phyloP scores from a whole-genome alignment of 2,797 vertebrate species.

The Salmo trutta region DNA sequence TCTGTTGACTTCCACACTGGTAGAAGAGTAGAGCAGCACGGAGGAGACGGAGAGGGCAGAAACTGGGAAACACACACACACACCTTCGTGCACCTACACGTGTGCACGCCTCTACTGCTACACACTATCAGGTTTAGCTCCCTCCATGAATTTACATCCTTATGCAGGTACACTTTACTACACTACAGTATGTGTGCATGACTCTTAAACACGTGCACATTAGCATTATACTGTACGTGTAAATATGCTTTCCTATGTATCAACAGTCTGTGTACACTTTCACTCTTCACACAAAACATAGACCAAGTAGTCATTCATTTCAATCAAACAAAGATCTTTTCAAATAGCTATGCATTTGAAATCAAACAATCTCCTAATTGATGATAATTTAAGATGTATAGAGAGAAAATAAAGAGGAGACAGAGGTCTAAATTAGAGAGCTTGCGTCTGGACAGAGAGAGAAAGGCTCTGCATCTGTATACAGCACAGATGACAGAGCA shows the following conservation, averaged over 20 bases:
- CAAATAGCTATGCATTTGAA: conserved; percentile 21
- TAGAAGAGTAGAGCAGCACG: conserved; percentile 33
- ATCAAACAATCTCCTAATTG: conserved; percentile 27
- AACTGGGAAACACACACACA: background rate
- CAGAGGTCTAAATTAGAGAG: conserved; percentile 48
- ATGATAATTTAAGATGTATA: conserved; percentile 46
- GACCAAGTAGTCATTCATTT: conserved; percentile 31
- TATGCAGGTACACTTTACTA: background rate
- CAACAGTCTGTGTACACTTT: conserved; percentile 12
- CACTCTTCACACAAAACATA: conserved; percentile 19
- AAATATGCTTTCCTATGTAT: conserved; percentile 18
- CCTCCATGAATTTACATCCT: conserved; percentile 10
- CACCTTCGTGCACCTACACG: conserved; percentile 10
- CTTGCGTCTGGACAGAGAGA: background rate
- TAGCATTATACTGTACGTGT: conserved; percentile 15
- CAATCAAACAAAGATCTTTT: conserved; percentile 19
- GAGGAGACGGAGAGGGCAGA: conserved; percentile 23
- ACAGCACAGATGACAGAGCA: conserved; percentile 28
- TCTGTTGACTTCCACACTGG: conserved; percentile 68
- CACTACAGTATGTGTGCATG: background rate
- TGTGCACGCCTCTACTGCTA: background rate
- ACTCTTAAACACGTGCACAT: conserved; percentile 15
- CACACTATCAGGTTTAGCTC: background rate
- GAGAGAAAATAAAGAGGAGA: conserved; percentile 21
- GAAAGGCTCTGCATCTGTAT: conserved; percentile 18